phyloP scores from a whole-genome alignment of 2,888 invertebrate species.

The Meteorus colon region DNA sequence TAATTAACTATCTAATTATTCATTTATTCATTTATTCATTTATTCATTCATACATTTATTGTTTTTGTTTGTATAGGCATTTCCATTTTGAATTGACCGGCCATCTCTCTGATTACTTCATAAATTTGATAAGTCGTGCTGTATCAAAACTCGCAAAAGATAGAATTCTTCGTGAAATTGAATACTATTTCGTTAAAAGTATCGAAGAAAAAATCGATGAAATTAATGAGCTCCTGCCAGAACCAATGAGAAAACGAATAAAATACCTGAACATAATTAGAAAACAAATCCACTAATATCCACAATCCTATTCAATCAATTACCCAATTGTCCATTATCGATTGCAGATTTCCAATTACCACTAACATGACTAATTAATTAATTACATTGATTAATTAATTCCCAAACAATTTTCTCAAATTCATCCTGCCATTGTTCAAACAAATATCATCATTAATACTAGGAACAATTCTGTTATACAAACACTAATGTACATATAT shows the following conservation, averaged over 20 bases:
- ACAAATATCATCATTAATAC: background rate
- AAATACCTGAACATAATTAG: background rate
- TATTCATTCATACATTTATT: background rate
- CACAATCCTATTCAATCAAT: too few species aligned
- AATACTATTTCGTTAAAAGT: slow-evolving; percentile 38
- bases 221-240: slow-evolving; percentile 41
- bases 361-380: background rate
- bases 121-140: slow-evolving; percentile 49
- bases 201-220: slow-evolving; percentile 45
- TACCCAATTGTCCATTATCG: slow-evolving; percentile 1
- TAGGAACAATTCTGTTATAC: background rate
- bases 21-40: slow-evolving; percentile 21
- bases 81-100: slow-evolving; percentile 54
- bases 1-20: too few species aligned
- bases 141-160: slow-evolving; percentile 48
- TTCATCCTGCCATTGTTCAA: background rate
- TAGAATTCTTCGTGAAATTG: slow-evolving; percentile 43
- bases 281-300: background rate
- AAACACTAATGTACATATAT: background rate
- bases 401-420: background rate
- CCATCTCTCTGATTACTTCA: slow-evolving; percentile 49
- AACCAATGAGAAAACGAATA: slow-evolving; percentile 10
- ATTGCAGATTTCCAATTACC: background rate
- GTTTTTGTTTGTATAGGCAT: slow-evolving; percentile 46
- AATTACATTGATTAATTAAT: too few species aligned